Evolutionary conservation across 2,888 invertebrate species (phyloP).

Genomic region (Leptopterna dolabrata): DNA sequence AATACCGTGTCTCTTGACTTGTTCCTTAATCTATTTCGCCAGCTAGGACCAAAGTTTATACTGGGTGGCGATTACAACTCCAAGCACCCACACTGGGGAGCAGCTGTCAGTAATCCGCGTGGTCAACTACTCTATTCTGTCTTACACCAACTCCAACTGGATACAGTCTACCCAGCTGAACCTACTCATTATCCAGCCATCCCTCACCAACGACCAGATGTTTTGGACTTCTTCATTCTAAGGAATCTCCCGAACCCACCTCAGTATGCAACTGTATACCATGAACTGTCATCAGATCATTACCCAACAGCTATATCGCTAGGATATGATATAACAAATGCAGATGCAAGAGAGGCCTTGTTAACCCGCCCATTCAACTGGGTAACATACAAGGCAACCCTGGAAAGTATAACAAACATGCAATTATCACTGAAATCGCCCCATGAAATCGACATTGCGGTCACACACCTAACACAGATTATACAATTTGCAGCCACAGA

Average conservation of each 20-base stretch:
- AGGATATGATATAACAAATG: neutral
- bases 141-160: neutral
- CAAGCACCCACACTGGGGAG: neutral
- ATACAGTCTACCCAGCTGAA: neutral
- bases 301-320: neutral
- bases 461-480: neutral
- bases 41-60: neutral
- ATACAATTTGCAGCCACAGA: constrained; percentile 14
- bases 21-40: neutral
- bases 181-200: constrained; percentile 16
- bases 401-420: neutral
- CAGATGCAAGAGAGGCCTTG: neutral
- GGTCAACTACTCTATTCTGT: neutral
- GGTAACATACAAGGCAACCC: neutral
- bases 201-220: neutral
- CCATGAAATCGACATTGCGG: neutral
- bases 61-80: constrained; percentile 1
- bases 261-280: neutral
- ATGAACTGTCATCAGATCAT: constrained; percentile 30
- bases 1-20: neutral
- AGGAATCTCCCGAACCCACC: neutral
- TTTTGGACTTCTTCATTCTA: neutral
- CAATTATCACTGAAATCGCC: neutral
- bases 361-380: constrained; percentile 1
- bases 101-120: neutral